Percentiles rank a stretch among this genome's conserved stretches.
Evolutionary conservation across 2,113 vertebrate species (phyloP).

Genomic region (Alces alces): DNA sequence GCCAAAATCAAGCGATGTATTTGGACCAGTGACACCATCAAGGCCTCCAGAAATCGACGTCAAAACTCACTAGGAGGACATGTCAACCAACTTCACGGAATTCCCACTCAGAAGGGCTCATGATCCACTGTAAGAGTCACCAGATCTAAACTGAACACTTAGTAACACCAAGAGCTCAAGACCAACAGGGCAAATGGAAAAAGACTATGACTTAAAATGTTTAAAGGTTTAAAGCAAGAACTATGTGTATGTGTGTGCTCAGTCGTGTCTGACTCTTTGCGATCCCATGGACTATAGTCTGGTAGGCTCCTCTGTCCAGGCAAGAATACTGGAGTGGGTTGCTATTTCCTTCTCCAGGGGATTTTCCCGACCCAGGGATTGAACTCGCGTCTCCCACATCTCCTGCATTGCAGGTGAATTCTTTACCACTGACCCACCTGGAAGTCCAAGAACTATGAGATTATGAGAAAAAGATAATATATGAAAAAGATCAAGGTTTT

Average conservation of each 20-base stretch:
- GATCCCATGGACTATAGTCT: not conserved
- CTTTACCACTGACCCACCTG: not conserved
- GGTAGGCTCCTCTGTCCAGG: not conserved
- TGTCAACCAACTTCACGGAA: not conserved
- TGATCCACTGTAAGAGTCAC: not conserved
- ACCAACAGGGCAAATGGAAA: not conserved
- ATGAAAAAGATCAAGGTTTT: not conserved
- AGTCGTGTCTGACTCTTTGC: not conserved
- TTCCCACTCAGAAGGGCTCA: not conserved
- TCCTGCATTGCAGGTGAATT: not conserved
- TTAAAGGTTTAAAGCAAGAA: not conserved
- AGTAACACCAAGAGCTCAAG: not conserved
- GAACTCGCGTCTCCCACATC: not conserved
- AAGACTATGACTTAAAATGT: not conserved
- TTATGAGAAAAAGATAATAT: not conserved
- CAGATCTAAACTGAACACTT: not conserved
- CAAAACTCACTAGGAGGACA: not conserved
- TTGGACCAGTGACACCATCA: not conserved
- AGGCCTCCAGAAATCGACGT: not conserved
- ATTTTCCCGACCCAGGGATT: not conserved
- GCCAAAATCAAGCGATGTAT: not conserved
- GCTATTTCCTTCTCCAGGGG: not conserved
- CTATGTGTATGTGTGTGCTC: not conserved
- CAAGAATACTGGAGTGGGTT: not conserved
- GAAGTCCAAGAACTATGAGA: not conserved